These are phyloP conservation scores for Heteromormyrus szaboi DNA, from an alignment of 2,797 vertebrate species.

Conservation along the genomic window DNA sequence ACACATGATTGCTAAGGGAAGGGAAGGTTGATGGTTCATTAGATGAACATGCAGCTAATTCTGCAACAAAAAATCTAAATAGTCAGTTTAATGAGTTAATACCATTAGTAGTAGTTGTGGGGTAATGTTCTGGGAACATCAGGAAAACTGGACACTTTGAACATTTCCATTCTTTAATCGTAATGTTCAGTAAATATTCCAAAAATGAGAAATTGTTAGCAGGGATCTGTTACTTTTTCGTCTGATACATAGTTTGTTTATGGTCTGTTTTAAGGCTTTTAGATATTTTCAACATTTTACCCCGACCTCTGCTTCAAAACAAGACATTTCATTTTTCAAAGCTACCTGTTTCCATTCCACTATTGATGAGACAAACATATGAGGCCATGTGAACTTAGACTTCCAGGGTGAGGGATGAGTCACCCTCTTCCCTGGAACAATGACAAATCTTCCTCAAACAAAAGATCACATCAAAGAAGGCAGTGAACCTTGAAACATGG, in stretches of 20 bases:
- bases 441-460: constrained; percentile 14
- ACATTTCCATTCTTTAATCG: background rate
- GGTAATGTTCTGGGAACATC: background rate
- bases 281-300: background rate
- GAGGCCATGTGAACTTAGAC: background rate
- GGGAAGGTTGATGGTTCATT: background rate
- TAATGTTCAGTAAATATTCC: background rate
- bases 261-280: background rate
- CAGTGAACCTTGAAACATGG: background rate
- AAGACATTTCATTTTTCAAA: background rate
- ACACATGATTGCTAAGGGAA: background rate
- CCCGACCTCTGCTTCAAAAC: background rate
- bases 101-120: background rate
- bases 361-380: background rate
- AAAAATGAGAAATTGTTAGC: background rate
- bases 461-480: constrained; percentile 14
- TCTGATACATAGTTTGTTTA: background rate
- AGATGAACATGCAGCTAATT: background rate
- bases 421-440: constrained; percentile 11
- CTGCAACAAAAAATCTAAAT: background rate
- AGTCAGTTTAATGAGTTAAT: background rate
- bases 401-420: constrained; percentile 8
- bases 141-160: background rate
- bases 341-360: constrained; percentile 3
- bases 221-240: background rate